A percentile compares a stretch with the other conserved stretches of the same genome.
Evolutionary conservation across 2,888 invertebrate genomes (phyloP).

Genomic region (Drosophila histrio): DNA sequence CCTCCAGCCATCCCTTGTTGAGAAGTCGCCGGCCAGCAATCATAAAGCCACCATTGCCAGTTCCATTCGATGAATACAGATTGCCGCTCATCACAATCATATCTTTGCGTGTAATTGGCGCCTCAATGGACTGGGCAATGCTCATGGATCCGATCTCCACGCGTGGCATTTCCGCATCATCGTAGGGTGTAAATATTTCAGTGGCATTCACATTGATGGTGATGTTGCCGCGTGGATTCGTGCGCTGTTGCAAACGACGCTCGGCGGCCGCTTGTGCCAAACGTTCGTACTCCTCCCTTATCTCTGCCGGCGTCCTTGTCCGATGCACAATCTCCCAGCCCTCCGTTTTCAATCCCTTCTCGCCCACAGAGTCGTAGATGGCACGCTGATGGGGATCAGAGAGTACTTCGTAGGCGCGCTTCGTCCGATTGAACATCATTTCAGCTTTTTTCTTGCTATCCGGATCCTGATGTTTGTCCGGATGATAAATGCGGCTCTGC

Average conservation of each 20-base stretch:
- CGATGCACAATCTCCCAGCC: constrained; percentile 98
- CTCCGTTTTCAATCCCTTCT: constrained; percentile 95
- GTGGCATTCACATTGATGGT: constrained; percentile 96
- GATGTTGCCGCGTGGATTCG: constrained; percentile 95
- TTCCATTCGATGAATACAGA: constrained; percentile 94
- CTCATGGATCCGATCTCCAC: constrained; percentile 97
- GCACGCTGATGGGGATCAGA: constrained; percentile 96
- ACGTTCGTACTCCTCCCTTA: constrained; percentile 97
- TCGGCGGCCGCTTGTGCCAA: constrained; percentile 93
- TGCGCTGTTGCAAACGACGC: constrained; percentile 92
- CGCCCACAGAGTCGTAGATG: constrained; percentile 96
- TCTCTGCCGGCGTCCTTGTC: constrained; percentile 96
- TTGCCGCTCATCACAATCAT: constrained; percentile 93
- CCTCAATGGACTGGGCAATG: constrained; percentile 96
- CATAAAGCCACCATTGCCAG: constrained; percentile 89
- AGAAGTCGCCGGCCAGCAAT: constrained; percentile 91
- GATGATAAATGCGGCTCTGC: constrained; percentile 96
- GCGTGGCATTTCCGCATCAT: constrained; percentile 89
- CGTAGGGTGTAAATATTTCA: constrained; percentile 94
- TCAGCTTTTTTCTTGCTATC: constrained; percentile 95
- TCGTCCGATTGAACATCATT: constrained; percentile 95
- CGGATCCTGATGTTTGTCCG: constrained; percentile 96
- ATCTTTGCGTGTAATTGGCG: constrained; percentile 93
- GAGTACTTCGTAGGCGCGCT: constrained; percentile 97
- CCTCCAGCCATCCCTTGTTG: constrained; percentile 94